phyloP scores from a whole-genome alignment of 2,797 vertebrate species.

The Molothrus aeneus region DNA sequence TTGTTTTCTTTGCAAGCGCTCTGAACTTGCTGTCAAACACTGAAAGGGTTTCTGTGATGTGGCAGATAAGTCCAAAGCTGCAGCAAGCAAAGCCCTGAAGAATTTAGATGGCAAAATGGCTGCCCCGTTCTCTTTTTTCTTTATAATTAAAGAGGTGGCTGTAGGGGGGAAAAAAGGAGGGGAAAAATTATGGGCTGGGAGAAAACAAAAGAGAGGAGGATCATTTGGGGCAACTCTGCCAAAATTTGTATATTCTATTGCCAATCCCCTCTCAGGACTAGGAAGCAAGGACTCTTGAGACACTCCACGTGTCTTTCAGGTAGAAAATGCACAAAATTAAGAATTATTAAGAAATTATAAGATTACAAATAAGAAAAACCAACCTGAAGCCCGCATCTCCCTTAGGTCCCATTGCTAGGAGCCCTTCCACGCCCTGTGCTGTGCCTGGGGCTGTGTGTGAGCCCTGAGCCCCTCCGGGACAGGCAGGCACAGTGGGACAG shows the following conservation, averaged over 20 bases:
- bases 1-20: constrained; percentile 3
- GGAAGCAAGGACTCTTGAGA: neutral
- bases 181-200: neutral
- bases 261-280: neutral
- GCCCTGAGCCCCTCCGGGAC: neutral
- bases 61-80: constrained; percentile 28
- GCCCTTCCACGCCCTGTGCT: no score
- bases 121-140: neutral
- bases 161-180: fast-evolving
- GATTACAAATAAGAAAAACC: neutral
- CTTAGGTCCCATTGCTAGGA: neutral
- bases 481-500: neutral
- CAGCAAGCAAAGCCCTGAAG: neutral
- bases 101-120: constrained; percentile 12
- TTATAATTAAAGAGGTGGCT: neutral
- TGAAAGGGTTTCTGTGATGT: constrained; percentile 24
- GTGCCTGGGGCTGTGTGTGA: neutral
- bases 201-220: neutral
- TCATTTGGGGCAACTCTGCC: neutral
- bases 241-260: constrained; percentile 35
- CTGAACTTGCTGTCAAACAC: neutral
- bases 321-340: neutral
- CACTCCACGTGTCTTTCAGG: neutral
- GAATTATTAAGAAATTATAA: no score
- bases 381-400: neutral